These are phyloP conservation scores for Gasterosteus nipponicus DNA, from an alignment of 2,113 vertebrate species.

Conservation along the genomic window DNA sequence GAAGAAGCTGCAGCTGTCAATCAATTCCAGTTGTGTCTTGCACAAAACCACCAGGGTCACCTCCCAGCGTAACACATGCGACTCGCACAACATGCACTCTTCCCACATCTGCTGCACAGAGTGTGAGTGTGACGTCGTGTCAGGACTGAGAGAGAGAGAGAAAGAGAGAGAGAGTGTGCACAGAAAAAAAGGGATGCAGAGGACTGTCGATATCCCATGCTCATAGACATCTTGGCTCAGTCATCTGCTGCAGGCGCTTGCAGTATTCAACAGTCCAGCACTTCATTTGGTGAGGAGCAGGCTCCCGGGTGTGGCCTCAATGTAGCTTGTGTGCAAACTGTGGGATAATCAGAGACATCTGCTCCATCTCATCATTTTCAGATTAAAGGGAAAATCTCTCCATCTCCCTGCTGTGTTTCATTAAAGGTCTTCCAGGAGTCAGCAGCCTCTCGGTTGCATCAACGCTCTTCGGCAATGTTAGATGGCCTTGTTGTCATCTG, in stretches of 20 bases:
- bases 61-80: slow-evolving; percentile 61
- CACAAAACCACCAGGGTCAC: slow-evolving; percentile 59
- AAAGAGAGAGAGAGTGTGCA: not conserved
- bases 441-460: slow-evolving; percentile 35
- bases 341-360: slow-evolving; percentile 67
- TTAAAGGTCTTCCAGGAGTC: slow-evolving; percentile 52
- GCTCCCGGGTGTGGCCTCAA: slow-evolving; percentile 19
- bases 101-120: slow-evolving; percentile 45
- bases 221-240: slow-evolving; percentile 11
- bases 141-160: slow-evolving; percentile 6
- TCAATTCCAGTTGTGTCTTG: slow-evolving; percentile 48
- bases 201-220: slow-evolving; percentile 2
- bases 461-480: slow-evolving; percentile 27
- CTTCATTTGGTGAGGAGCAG: slow-evolving; percentile 24
- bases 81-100: slow-evolving; percentile 44
- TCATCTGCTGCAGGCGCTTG: slow-evolving; percentile 20
- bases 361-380: slow-evolving; percentile 51
- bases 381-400: slow-evolving; percentile 64
- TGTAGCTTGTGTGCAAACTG: slow-evolving; percentile 22
- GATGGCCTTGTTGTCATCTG: slow-evolving; percentile 55
- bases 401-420: slow-evolving; percentile 57
- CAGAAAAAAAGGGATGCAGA: slow-evolving; percentile 5
- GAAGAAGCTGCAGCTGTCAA: slow-evolving; percentile 55
- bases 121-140: slow-evolving; percentile 33
- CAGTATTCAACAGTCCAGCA: slow-evolving; percentile 25